These are phyloP conservation scores for Cephus pygmeus DNA, from an alignment of 2,888 invertebrate species.

Conservation along the genomic window DNA sequence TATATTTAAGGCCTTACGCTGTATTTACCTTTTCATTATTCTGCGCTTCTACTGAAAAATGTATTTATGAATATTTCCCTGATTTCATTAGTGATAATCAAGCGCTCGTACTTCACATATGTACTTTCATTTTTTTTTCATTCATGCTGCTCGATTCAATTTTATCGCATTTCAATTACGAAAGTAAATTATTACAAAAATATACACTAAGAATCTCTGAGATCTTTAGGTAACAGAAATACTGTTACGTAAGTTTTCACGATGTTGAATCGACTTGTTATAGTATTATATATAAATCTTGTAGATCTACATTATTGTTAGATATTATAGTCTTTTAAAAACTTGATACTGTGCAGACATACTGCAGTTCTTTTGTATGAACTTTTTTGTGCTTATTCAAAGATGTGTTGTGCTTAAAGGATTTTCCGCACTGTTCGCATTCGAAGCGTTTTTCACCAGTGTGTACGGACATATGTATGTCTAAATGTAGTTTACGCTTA, in stretches of 20 bases:
- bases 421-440: slow-evolving; percentile 11
- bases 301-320: neutral
- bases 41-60: neutral
- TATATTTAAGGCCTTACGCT: neutral
- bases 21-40: neutral
- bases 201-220: neutral
- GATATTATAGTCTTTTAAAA: neutral
- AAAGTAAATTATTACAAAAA: neutral
- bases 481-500: slow-evolving; percentile 9
- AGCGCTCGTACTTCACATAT: neutral
- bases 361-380: neutral
- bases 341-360: neutral
- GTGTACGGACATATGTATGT: slow-evolving; percentile 13
- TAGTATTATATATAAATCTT: neutral
- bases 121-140: neutral
- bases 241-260: neutral
- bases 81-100: neutral
- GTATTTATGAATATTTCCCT: neutral
- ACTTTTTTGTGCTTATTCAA: slow-evolving; percentile 15
- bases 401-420: slow-evolving; percentile 15
- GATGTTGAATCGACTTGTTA: neutral
- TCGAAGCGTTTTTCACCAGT: slow-evolving; percentile 16
- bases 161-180: neutral
- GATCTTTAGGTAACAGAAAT: neutral
- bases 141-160: neutral